Percentiles rank a stretch among this genome's conserved stretches.
These are phyloP conservation scores for Pteromalus puparum DNA, from an alignment of 1,140 invertebrate species.

Conservation along the genomic window DNA sequence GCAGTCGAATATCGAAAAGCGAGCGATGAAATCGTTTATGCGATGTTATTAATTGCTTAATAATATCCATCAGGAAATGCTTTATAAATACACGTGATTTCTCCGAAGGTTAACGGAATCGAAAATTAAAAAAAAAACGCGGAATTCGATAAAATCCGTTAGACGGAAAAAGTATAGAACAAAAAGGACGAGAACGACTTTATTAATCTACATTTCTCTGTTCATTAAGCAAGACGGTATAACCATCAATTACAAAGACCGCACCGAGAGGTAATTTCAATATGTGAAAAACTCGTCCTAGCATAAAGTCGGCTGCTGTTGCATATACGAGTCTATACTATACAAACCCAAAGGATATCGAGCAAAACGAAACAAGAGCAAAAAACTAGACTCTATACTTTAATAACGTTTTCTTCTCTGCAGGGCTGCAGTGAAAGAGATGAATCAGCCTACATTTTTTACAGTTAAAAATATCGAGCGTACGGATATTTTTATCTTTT, in stretches of 20 bases:
- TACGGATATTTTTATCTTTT: no score
- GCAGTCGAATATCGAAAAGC: no score
- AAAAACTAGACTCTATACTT: background rate
- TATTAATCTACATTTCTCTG: background rate
- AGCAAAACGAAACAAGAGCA: background rate
- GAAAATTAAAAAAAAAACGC: background rate
- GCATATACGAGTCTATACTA: no score
- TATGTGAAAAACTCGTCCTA: slow-evolving; percentile 1
- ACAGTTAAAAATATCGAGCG: background rate
- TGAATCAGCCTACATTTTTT: background rate
- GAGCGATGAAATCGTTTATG: no score
- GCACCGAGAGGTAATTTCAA: background rate
- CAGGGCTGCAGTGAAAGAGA: background rate
- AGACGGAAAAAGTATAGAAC: background rate
- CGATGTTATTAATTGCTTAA: no score
- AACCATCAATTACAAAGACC: slow-evolving; percentile 1
- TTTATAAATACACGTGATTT: background rate
- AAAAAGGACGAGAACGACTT: background rate
- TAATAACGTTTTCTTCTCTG: background rate
- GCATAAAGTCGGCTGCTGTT: background rate
- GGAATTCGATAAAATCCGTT: background rate
- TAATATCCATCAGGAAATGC: no score
- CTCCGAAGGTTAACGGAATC: background rate
- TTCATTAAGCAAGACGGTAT: background rate
- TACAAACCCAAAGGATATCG: background rate